Base-by-base conservation (phyloP, 2,888 invertebrate genomes). In the Stenurella melanura region DNA sequence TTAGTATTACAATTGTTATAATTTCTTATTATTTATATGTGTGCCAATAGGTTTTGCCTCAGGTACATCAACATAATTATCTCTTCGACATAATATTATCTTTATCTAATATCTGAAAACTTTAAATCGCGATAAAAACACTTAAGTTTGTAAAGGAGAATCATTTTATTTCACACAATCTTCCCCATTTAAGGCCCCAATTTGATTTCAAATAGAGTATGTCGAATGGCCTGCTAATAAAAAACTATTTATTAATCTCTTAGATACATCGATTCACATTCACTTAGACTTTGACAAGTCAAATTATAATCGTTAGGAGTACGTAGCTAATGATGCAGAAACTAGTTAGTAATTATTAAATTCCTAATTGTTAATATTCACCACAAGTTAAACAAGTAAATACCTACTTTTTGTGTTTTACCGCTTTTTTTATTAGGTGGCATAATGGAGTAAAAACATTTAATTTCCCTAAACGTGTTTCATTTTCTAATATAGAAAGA, bases 241-340 rank as follows among this genome's bases (percentile, higher is more conserved):
- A 50, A 42, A 42, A 58, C 18, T 19, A 58, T 10, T 58, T 58
- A n/a, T 58, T 58, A 12, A 58, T 58, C 58, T 58, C 58, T 4
- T 10, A 58, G 15, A 58, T 58, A 58, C 15, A 58, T 58, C 58
- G 11, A 58, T 58, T 18, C 58, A 58, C 58, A 50, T 50, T 50
- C 58, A 21, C 58, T 58, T 58, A 58, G 21, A 58, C 58, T 58
- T 58, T 50, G 50, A 58, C 21, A 58, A 21, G 21, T 19, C 58
- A 18, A 58, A 58, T 58, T n/a, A 17, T 9, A 58, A 12, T 58
- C 18, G 21, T 58, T 21, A 21, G 11, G 11, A 11, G 19, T 58
- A 50, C n/a, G 50, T 50, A 58, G 10, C 58, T 58, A 58, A 58
- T 19, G 58, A 58, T 58, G 58, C 58, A 58, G 58, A 58, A 57